Evolutionary conservation across 2,888 invertebrate genomes (phyloP), one percentile per base, ranked within the genome.

Genomic region (Pyrochroa serraticornis): DNA sequence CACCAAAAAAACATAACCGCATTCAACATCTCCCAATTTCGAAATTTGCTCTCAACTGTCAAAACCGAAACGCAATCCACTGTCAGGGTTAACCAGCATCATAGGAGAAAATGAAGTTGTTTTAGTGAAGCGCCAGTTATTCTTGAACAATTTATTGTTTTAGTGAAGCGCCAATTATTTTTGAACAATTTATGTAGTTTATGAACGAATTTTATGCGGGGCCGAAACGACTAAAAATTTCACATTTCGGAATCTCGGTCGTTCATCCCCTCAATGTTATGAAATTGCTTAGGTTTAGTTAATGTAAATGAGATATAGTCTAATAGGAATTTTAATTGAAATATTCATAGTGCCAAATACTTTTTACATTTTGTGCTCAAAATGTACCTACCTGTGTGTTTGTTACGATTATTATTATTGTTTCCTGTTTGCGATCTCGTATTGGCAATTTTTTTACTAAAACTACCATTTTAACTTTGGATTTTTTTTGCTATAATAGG

Each of bases 131-230:
- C 7, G 12, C 34, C 39, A 14, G 10, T 47, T 58, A 63, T 58
- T 63, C 58, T 35, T 52, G 45, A 56, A 59, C 39, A 63, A 66
- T 63, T 68, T 69, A 68, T 72, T 61, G 51, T 59, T 58, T 55
- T 52, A 49, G 58, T 59, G 58, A 59, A 49, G 13, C 7, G 12
- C 34, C 39, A 14, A 8, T 47, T 58, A 63, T 58, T 63, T 58
- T 35, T 52, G 45, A 56, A 59, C 39, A 63, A 66, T 63, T 68
- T 69, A 68, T 72, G 70, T 72, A 72, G 71, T 72, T 68, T 72
- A 71, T 72, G 67, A 70, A 69, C 58, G 70, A 68, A 71, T 63
- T 71, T 67, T 72, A 68, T 67, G 61, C 63, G 61, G 62, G 60
- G 56, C 49, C 39, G 46, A 52, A 45, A 34, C 10, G 35, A 43